A percentile compares a stretch with the other conserved stretches of the same genome.
Evolutionary conservation across 2,113 vertebrate species (phyloP).

Genomic region (Psephotus haematonotus): DNA sequence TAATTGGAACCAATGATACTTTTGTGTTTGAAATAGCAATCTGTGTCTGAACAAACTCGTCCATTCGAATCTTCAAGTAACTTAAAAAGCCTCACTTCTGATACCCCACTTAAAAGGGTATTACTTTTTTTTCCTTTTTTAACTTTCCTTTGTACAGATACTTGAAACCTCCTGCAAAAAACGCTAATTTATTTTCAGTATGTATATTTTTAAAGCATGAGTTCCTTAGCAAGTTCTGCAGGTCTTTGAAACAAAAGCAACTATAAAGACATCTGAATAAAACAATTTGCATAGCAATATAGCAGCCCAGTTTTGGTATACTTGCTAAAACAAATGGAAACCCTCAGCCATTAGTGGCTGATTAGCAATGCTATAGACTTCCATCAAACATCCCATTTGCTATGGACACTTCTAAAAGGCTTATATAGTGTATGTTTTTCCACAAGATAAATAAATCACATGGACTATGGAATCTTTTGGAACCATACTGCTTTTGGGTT

Average conservation of each 20-base stretch:
- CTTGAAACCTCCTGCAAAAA: constrained; percentile 42
- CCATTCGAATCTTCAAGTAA: not conserved
- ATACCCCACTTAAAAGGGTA: constrained; percentile 12
- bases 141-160: not conserved
- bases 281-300: constrained; percentile 37
- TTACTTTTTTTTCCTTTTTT: constrained; percentile 21
- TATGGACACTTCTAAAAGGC: not conserved
- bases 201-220: not conserved
- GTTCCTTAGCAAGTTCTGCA: not conserved
- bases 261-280: not conserved
- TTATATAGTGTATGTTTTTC: not conserved
- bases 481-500: not conserved
- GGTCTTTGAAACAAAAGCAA: constrained; percentile 42
- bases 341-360: not conserved
- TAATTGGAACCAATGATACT: not conserved
- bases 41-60: constrained; percentile 2
- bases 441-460: not conserved
- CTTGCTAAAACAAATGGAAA: not conserved
- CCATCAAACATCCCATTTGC: not conserved
- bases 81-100: not conserved
- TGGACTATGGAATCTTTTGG: not conserved
- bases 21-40: constrained; percentile 14
- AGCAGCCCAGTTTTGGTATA: not conserved
- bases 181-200: constrained; percentile 16
- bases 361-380: not conserved